phyloP scores from a whole-genome alignment of 2,113 vertebrate genomes.

The Antechinus flavipes region DNA sequence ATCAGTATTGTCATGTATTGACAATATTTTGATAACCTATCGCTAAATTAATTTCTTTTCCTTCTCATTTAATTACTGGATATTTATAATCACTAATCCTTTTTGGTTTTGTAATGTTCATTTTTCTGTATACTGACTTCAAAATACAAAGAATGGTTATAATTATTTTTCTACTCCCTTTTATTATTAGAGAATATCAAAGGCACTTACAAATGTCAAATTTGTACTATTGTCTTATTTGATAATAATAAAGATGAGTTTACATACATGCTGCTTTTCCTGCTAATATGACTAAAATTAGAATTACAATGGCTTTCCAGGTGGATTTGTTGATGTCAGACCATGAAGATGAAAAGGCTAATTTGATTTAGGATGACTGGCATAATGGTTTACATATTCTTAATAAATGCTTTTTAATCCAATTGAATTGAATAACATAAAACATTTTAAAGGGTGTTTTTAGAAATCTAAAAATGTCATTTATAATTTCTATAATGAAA shows the following conservation, averaged over 20 bases:
- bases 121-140: neutral
- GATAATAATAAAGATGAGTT: neutral
- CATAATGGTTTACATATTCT: neutral
- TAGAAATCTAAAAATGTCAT: neutral
- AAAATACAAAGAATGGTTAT: neutral
- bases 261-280: constrained; percentile 4
- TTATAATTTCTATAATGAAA: neutral
- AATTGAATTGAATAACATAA: constrained; percentile 4
- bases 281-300: constrained; percentile 4
- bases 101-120: neutral
- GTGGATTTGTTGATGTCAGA: neutral
- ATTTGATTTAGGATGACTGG: neutral
- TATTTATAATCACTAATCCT: neutral
- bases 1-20: neutral
- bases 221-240: neutral
- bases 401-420: neutral
- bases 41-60: neutral
- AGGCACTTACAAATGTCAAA: neutral
- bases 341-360: neutral
- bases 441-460: constrained; percentile 40
- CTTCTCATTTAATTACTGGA: constrained; percentile 16
- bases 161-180: neutral
- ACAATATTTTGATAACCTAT: neutral
- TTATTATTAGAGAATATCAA: neutral
- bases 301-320: constrained; percentile 23